Evolutionary conservation across 2,888 invertebrate genomes (phyloP).

Genomic region (Cantharis rufa): DNA sequence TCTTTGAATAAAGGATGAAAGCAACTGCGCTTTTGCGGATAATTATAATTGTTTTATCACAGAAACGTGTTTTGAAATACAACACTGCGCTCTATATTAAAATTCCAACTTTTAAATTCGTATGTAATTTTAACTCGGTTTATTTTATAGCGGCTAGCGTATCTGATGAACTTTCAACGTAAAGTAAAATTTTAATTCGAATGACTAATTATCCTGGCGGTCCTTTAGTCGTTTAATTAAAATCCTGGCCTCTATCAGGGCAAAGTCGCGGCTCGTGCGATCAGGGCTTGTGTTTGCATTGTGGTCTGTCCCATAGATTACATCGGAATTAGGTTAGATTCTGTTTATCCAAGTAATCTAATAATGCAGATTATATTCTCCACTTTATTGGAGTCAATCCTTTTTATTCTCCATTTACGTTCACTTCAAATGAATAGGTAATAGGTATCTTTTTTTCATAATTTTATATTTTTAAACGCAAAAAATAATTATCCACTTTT

Average conservation of each 20-base stretch:
- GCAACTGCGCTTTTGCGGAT: constrained; percentile 18
- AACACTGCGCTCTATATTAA: constrained; percentile 16
- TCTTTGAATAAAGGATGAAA: constrained; percentile 18
- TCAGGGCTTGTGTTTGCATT: constrained; percentile 32
- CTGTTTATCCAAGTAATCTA: constrained; percentile 39
- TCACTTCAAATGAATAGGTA: constrained; percentile 10
- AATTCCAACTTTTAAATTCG: constrained; percentile 22
- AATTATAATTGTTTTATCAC: constrained; percentile 31
- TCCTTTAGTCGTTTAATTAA: constrained; percentile 36
- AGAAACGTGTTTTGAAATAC: constrained; percentile 26
- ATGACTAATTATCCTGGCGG: constrained; percentile 34
- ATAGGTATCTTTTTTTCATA: not conserved
- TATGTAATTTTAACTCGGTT: constrained; percentile 16
- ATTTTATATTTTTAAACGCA: not conserved
- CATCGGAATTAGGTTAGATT: constrained; percentile 41
- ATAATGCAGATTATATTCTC: constrained; percentile 38
- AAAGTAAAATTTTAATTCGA: constrained; percentile 32
- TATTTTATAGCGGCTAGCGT: constrained; percentile 18
- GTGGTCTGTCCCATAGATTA: constrained; percentile 41
- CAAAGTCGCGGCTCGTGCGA: constrained; percentile 30
- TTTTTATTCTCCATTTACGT: constrained; percentile 21
- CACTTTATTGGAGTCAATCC: constrained; percentile 24
- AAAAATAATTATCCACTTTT: too few relatives aligned
- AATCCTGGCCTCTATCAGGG: constrained; percentile 30
- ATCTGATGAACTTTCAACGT: constrained; percentile 26